Evolutionary conservation across 2,113 vertebrate genomes (phyloP).

Genomic region (Alligator mississippiensis): DNA sequence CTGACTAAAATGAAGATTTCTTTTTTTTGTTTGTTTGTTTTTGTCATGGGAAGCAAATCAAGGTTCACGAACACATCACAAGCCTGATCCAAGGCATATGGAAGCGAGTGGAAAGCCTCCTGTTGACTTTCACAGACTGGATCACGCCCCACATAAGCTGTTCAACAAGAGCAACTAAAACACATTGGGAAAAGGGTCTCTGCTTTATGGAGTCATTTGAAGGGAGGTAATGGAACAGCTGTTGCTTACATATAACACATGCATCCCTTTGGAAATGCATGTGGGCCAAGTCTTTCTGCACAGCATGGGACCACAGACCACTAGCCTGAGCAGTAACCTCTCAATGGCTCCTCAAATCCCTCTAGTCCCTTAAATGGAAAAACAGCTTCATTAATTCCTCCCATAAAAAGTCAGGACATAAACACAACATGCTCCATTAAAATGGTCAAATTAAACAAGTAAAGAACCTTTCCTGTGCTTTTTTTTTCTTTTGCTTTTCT

Average conservation of each 20-base stretch:
- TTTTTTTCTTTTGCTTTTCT: not conserved
- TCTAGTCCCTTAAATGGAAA: not conserved
- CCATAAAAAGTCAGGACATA: slow-evolving; percentile 48
- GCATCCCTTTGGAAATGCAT: not conserved
- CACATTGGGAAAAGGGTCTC: slow-evolving; percentile 55
- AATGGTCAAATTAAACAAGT: slow-evolving; percentile 48
- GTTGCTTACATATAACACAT: slow-evolving; percentile 55
- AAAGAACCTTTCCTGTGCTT: not conserved
- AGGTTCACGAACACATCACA: slow-evolving; percentile 30
- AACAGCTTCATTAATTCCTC: slow-evolving; percentile 50
- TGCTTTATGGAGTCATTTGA: slow-evolving; percentile 59
- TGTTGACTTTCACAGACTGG: not conserved
- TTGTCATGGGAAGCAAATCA: slow-evolving; percentile 22
- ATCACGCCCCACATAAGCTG: slow-evolving; percentile 45
- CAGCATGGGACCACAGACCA: not conserved
- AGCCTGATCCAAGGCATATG: not conserved
- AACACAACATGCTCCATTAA: slow-evolving; percentile 61
- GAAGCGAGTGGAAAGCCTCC: slow-evolving; percentile 46
- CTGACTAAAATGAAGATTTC: not conserved
- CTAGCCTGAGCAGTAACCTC: not conserved
- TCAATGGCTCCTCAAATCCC: not conserved
- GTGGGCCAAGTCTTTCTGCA: slow-evolving; percentile 8
- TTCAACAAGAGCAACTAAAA: slow-evolving; percentile 39
- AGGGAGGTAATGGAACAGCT: slow-evolving; percentile 61
- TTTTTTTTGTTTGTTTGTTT: not conserved